Evolutionary conservation across 2,888 invertebrate species (phyloP).

Genomic region (Lissocephala sabroskyi): DNA sequence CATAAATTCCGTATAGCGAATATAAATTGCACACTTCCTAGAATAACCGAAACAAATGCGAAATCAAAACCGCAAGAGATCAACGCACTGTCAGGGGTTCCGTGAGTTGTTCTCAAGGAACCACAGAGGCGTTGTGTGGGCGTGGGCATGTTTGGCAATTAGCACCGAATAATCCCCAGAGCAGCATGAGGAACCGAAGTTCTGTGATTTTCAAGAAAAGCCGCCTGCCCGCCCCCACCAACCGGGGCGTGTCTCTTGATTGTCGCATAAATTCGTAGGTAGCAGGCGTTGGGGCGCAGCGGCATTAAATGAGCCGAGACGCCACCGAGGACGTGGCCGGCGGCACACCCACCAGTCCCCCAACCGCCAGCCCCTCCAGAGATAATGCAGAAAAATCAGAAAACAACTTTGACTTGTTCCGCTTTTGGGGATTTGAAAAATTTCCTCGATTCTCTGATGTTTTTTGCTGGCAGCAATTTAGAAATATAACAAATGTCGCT

Average conservation of each 20-base stretch:
- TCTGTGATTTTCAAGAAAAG: constrained; percentile 28
- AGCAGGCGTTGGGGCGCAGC: constrained; percentile 10
- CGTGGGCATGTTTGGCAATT: constrained; percentile 43
- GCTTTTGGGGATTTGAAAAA: no score
- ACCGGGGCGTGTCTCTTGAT: constrained; percentile 14
- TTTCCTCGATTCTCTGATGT: no score
- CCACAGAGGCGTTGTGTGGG: constrained; percentile 19
- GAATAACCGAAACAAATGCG: constrained; percentile 24
- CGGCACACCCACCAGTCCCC: neutral
- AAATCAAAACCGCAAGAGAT: constrained; percentile 21
- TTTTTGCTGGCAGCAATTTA: no score
- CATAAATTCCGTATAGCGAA: constrained; percentile 37
- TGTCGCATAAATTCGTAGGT: constrained; percentile 46
- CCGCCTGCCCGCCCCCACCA: constrained; percentile 15
- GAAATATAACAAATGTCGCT: no score
- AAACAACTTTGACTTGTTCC: no score
- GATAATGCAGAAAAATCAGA: no score
- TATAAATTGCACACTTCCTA: constrained; percentile 57
- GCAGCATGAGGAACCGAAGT: constrained; percentile 9
- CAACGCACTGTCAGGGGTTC: constrained; percentile 55
- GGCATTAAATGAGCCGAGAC: constrained; percentile 27
- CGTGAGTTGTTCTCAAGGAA: neutral
- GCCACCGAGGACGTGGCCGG: neutral
- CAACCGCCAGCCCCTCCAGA: neutral
- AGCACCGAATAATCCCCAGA: constrained; percentile 34